Base-by-base conservation (phyloP, 2,797 vertebrate species). In the Momotus momota region DNA sequence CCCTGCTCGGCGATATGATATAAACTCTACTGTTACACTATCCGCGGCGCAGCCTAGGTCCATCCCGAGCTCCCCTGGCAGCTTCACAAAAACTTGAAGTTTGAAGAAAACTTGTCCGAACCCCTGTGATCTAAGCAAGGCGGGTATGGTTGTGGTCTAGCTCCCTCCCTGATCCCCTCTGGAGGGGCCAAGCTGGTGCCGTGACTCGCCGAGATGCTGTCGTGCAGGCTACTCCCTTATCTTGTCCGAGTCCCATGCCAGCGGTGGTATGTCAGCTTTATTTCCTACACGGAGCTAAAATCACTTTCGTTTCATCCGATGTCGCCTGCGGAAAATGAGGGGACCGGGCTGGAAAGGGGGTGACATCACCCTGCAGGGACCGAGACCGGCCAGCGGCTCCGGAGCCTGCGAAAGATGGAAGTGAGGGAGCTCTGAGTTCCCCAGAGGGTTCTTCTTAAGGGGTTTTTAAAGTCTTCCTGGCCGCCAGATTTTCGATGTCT, bases 1-100 rank as follows among this genome's bases (percentile, higher is more conserved):
- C 77, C 92, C 95, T 79, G 14, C 94, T 79, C 55, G 12, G 78
- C 49, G 5, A 51, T 58, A 8, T 67, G 80, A 91, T 33, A 81
- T 35, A 86, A 96, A 85, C 94, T 84, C 89, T 75, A 4, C 21
- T 2, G 62, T 64, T 94, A 65, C 81, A 4, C 22, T 10, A 8
- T 70, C 7, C 65, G 35, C 35, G 35, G 35, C 35, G 35, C 35
- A 35, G 20, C 4, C 18, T 38, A 17, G 90, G 38, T 85, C 38
- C 84, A 41, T 62, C 79, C 62, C 67, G 6, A 19, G 55, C 81
- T 66, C 8, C 51, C 38, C 52, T 23, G 85, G 12, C 81, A n/a
- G 25, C 90, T 54, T 70, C 72, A 5, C 88, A 43, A 8, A 40
- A 54, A 15, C 45, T 3, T 6, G 61, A 12, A 7, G 2, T 27